Percentiles rank a stretch among this genome's conserved stretches.
phyloP scores from a whole-genome alignment of 2,113 vertebrate species.

The Bagarius yarrelli region DNA sequence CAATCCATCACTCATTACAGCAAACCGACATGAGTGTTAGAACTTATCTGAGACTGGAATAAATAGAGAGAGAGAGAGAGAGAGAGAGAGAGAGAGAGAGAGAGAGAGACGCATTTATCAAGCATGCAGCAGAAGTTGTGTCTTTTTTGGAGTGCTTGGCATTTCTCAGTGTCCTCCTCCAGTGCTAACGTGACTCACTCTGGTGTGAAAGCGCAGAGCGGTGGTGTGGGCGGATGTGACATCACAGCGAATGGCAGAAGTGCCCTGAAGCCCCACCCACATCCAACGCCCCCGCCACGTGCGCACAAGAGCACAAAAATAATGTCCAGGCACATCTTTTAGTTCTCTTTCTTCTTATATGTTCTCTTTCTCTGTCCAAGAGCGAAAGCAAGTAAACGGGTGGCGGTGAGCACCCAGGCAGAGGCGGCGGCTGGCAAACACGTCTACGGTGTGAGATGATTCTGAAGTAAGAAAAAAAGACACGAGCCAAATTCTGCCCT shows the following conservation, averaged over 20 bases:
- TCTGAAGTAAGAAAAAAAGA: constrained; percentile 27
- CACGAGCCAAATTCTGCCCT: constrained; percentile 30
- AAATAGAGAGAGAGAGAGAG: not conserved
- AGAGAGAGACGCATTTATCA: not conserved
- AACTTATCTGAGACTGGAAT: not conserved
- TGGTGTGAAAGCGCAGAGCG: constrained; percentile 67
- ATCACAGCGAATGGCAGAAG: constrained; percentile 70
- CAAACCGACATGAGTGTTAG: not conserved
- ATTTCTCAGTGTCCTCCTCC: constrained; percentile 51
- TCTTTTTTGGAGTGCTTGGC: constrained; percentile 45
- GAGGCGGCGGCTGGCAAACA: constrained; percentile 32
- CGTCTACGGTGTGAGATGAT: constrained; percentile 35
- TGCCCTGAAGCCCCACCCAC: constrained; percentile 53
- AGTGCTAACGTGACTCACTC: constrained; percentile 63
- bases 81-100: not conserved
- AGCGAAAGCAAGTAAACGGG: constrained; percentile 28
- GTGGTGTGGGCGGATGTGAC: constrained; percentile 72
- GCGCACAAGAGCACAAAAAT: constrained; percentile 46
- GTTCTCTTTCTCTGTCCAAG: constrained; percentile 11
- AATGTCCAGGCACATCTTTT: constrained; percentile 33
- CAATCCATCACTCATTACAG: not conserved
- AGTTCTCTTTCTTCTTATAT: not conserved
- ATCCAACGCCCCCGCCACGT: constrained; percentile 43
- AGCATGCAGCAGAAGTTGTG: constrained; percentile 35
- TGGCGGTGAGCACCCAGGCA: constrained; percentile 33